phyloP scores from a whole-genome alignment of 2,797 vertebrate genomes.

The Capromys pilorides region DNA sequence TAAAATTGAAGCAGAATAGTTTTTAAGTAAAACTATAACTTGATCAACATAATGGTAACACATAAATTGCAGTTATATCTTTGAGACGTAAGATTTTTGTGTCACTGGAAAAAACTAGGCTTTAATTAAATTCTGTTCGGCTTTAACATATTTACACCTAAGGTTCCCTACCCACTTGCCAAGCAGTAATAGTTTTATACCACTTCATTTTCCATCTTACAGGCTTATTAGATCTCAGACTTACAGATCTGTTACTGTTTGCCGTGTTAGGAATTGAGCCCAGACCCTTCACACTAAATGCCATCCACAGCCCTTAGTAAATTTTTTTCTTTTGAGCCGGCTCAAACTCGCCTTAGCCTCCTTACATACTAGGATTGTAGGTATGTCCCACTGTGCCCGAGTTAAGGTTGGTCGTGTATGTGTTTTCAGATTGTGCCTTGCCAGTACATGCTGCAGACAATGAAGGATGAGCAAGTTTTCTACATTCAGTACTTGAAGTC shows the following conservation, averaged over 20 bases:
- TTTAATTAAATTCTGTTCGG: not conserved
- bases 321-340: not conserved
- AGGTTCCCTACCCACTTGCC: not conserved
- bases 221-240: not conserved
- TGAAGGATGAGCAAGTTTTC: constrained; percentile 94
- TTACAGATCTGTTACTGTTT: not conserved
- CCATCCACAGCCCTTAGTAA: not conserved
- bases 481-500: constrained; percentile 98
- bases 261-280: not conserved
- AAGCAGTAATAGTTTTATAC: not conserved
- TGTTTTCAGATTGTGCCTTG: constrained; percentile 93
- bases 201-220: not conserved
- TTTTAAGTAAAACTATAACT: not conserved
- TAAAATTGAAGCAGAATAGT: not conserved
- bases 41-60: not conserved
- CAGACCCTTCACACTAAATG: not conserved
- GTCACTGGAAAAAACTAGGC: not conserved
- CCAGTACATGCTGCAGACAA: constrained; percentile 96
- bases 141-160: not conserved
- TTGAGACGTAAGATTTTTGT: not conserved
- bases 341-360: not conserved
- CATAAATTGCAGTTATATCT: not conserved
- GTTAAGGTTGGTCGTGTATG: not conserved
- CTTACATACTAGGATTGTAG: not conserved
- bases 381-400: not conserved